These are phyloP conservation scores for Silurus lanzhouensis DNA, from an alignment of 2,797 vertebrate species.

Conservation along the genomic window DNA sequence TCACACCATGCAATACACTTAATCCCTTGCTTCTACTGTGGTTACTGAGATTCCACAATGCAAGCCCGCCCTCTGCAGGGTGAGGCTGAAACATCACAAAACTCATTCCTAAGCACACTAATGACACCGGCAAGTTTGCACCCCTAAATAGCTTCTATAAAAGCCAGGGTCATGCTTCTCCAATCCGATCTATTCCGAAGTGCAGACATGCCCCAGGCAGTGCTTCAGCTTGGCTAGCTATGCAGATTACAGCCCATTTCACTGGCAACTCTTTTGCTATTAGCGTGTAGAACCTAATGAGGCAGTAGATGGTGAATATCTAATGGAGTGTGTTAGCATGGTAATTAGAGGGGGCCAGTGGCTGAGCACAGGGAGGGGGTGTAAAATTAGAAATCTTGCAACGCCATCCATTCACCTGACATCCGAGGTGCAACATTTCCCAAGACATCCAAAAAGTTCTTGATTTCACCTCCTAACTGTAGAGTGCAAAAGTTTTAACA, in stretches of 20 bases:
- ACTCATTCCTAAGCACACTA: slow-evolving; percentile 1
- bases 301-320: slow-evolving; percentile 58
- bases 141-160: slow-evolving; percentile 49
- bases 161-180: slow-evolving; percentile 38
- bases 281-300: slow-evolving; percentile 59
- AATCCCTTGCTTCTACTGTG: neutral
- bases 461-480: neutral
- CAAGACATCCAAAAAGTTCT: slow-evolving; percentile 8
- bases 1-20: slow-evolving; percentile 22
- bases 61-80: slow-evolving; percentile 72
- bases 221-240: slow-evolving; percentile 53
- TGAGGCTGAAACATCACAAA: neutral
- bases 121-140: neutral
- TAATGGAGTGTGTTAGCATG: slow-evolving; percentile 59
- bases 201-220: slow-evolving; percentile 51
- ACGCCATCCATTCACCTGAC: slow-evolving; percentile 56
- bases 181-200: slow-evolving; percentile 53
- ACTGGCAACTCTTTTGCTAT: slow-evolving; percentile 54
- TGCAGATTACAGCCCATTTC: slow-evolving; percentile 58
- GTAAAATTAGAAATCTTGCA: slow-evolving; percentile 44
- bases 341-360: slow-evolving; percentile 53
- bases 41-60: slow-evolving; percentile 45
- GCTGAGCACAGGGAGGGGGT: slow-evolving; percentile 40
- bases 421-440: slow-evolving; percentile 47
- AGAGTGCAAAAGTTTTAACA: neutral